A percentile compares a stretch with the other conserved stretches of the same genome.
Evolutionary conservation across 2,113 vertebrate species (phyloP).

Genomic region (Sigmodon hispidus): DNA sequence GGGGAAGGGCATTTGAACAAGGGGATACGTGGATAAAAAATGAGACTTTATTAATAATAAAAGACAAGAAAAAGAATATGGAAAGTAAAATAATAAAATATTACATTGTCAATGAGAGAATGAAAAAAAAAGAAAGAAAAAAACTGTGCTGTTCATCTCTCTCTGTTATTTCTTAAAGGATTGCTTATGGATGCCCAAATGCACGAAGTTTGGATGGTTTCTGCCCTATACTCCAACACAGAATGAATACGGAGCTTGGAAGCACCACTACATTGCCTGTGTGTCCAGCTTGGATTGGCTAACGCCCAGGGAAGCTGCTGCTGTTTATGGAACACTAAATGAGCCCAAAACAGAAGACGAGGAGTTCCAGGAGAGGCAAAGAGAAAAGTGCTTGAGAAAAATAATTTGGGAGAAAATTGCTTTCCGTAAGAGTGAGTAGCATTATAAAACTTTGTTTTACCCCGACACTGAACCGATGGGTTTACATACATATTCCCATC

Average conservation of each 20-base stretch:
- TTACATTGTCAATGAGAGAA: too few relatives aligned
- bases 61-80: too few relatives aligned
- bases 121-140: too few relatives aligned
- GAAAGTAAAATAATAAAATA: too few relatives aligned
- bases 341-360: conserved; percentile 73
- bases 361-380: conserved; percentile 84
- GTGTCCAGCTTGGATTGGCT: conserved; percentile 84
- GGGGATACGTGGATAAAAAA: too few relatives aligned
- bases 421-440: conserved; percentile 87
- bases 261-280: conserved; percentile 87
- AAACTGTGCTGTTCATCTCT: too few relatives aligned
- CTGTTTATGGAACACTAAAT: conserved; percentile 84
- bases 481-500: not conserved
- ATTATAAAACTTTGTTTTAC: not conserved
- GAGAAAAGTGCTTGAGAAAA: conserved; percentile 85
- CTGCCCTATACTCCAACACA: conserved; percentile 86
- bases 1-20: too few relatives aligned
- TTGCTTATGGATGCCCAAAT: conserved; percentile 88
- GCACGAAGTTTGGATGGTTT: conserved; percentile 88
- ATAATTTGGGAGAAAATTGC: conserved; percentile 83
- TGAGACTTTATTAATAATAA: too few relatives aligned
- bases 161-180: conserved; percentile 81
- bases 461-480: not conserved
- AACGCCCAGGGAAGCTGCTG: conserved; percentile 84
- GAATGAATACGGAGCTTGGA: conserved; percentile 88